A percentile compares a stretch with the other conserved stretches of the same genome.
phyloP scores from a whole-genome alignment of 1,140 invertebrate genomes.

The Lordiphosa stackelbergi region DNA sequence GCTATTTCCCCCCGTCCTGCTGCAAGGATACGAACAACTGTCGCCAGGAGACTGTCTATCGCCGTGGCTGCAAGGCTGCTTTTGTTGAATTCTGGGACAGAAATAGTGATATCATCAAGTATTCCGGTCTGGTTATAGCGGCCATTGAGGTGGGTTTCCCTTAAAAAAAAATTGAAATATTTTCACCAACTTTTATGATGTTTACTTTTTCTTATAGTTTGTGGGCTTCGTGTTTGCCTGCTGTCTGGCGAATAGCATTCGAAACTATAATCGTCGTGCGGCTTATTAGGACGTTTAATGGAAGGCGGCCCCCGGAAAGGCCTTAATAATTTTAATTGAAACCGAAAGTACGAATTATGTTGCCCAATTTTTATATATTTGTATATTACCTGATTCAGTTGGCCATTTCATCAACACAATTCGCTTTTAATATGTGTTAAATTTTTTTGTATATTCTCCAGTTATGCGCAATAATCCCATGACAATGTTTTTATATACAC shows the following conservation, averaged over 20 bases:
- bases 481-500: slow-evolving; percentile 13
- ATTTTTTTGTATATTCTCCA: slow-evolving; percentile 37
- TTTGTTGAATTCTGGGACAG: slow-evolving; percentile 78
- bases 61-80: slow-evolving; percentile 77
- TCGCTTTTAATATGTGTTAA: slow-evolving; percentile 18
- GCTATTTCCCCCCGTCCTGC: slow-evolving; percentile 77
- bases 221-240: slow-evolving; percentile 93
- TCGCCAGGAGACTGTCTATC: slow-evolving; percentile 75
- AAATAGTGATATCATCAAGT: slow-evolving; percentile 80
- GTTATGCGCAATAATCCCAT: slow-evolving; percentile 21
- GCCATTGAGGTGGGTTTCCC: slow-evolving; percentile 80
- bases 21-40: slow-evolving; percentile 76
- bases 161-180: slow-evolving; percentile 2
- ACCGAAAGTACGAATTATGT: slow-evolving; percentile 69
- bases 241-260: slow-evolving; percentile 92
- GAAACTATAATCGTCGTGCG: slow-evolving; percentile 83
- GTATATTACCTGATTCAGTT: slow-evolving; percentile 35
- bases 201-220: slow-evolving; percentile 80
- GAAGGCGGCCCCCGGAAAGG: slow-evolving; percentile 2
- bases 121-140: slow-evolving; percentile 82
- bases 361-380: slow-evolving; percentile 47
- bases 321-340: slow-evolving; percentile 60
- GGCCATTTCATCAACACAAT: slow-evolving; percentile 47
- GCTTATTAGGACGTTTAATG: slow-evolving; percentile 77
- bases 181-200: neutral